Conservation (phyloP, 2,113 vertebrate species). For the Pantherophis guttatus region DNA sequence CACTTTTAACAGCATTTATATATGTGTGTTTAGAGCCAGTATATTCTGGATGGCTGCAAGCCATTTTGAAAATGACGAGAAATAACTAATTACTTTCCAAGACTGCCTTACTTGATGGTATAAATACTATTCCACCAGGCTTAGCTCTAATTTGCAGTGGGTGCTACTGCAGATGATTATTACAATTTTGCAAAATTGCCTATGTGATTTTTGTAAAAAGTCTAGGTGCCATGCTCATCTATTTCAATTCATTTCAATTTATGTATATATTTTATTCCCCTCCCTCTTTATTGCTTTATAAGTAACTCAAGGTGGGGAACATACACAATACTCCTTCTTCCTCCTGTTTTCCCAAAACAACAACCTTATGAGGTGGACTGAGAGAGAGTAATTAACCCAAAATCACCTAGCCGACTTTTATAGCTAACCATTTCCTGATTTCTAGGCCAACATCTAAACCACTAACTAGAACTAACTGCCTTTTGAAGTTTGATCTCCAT, state of each 20-base stretch:
- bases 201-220: not conserved
- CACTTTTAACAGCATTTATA: slow-evolving; percentile 19
- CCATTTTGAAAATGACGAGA: not conserved
- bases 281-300: not conserved
- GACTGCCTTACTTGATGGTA: not conserved
- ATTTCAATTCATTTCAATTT: not conserved
- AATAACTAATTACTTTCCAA: not conserved
- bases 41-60: slow-evolving; percentile 2
- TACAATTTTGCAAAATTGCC: not conserved
- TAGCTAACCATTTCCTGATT: not conserved
- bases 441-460: not conserved
- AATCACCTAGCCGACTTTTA: not conserved
- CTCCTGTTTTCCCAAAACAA: not conserved
- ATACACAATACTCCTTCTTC: not conserved
- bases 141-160: not conserved
- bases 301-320: not conserved
- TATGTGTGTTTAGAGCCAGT: not conserved
- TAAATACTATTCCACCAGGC: not conserved
- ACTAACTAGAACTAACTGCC: not conserved
- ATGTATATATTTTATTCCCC: not conserved
- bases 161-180: not conserved
- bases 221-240: not conserved
- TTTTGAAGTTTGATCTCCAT: not conserved
- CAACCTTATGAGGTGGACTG: not conserved
- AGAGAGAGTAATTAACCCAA: not conserved